phyloP scores from a whole-genome alignment of 2,797 vertebrate species.

The Rhodeus uyekii region DNA sequence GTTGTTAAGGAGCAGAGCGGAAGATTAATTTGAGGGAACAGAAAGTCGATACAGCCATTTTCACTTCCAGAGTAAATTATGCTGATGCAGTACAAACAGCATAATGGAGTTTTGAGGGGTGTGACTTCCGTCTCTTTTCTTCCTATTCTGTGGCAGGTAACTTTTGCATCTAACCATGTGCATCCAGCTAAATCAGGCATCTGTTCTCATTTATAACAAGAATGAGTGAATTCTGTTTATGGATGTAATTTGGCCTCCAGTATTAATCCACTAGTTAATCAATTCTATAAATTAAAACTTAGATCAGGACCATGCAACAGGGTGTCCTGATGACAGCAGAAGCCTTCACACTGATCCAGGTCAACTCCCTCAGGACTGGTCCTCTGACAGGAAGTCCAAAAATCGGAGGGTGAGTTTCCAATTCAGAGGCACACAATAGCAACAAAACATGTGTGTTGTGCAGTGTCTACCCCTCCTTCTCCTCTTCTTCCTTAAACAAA shows the following conservation, averaged over 20 bases:
- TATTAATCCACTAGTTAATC: not conserved
- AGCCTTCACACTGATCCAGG: conserved; percentile 23
- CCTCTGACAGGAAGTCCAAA: conserved; percentile 55
- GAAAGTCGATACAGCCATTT: conserved; percentile 67
- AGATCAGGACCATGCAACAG: not conserved
- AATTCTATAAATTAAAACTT: conserved; percentile 4
- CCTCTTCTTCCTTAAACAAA: conserved; percentile 66
- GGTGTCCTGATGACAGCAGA: not conserved
- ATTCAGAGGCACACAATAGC: conserved; percentile 47
- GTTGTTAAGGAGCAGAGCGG: conserved; percentile 55
- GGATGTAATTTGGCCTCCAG: not conserved
- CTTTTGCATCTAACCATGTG: conserved; percentile 3
- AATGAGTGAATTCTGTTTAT: not conserved
- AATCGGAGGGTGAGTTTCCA: conserved; percentile 45
- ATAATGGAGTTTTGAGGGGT: conserved; percentile 8
- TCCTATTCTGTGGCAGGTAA: conserved; percentile 15
- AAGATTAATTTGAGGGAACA: conserved; percentile 54
- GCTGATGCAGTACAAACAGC: conserved; percentile 54
- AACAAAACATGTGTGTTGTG: conserved; percentile 53
- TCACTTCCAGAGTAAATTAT: conserved; percentile 61
- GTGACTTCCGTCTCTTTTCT: not conserved
- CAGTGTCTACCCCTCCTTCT: conserved; percentile 55
- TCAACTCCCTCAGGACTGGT: conserved; percentile 30
- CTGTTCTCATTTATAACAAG: conserved; percentile 41
- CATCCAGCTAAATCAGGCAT: conserved; percentile 19